Evolutionary conservation across 1,140 invertebrate genomes (phyloP).

Genomic region (Aphelenchoides avenae): DNA sequence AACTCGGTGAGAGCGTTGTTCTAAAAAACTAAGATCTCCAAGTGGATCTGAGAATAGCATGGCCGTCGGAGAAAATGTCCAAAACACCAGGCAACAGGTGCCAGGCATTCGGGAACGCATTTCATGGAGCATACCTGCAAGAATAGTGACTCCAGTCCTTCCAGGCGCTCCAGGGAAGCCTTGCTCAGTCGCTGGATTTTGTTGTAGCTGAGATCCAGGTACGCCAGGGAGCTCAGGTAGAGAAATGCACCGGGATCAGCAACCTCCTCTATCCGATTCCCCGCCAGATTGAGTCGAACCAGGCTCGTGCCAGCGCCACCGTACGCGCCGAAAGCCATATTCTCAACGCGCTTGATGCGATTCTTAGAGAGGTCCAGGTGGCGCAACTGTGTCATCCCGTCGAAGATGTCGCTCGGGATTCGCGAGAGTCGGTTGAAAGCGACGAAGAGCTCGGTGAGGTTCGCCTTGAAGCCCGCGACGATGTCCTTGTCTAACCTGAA

Average conservation of each 20-base stretch:
- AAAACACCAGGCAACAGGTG: too few species aligned
- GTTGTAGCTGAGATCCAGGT: constrained; percentile 37
- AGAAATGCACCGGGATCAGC: constrained; percentile 28
- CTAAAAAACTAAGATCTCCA: constrained; percentile 16
- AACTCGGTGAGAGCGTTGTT: constrained; percentile 36
- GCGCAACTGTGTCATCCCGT: constrained; percentile 32
- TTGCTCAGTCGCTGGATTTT: constrained; percentile 22
- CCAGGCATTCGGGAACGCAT: too few species aligned
- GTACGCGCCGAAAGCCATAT: constrained; percentile 39
- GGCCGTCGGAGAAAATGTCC: too few species aligned
- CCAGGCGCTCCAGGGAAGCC: constrained; percentile 27
- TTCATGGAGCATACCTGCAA: constrained; percentile 26
- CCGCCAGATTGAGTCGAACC: constrained; percentile 34
- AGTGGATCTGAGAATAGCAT: not conserved
- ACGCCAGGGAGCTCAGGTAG: constrained; percentile 21
- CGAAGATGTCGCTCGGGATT: constrained; percentile 18
- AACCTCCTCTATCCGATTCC: constrained; percentile 36
- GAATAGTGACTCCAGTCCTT: constrained; percentile 27
- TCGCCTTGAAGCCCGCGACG: constrained; percentile 35
- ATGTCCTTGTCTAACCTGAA: constrained; percentile 27
- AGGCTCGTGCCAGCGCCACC: constrained; percentile 21
- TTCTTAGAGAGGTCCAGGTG: constrained; percentile 34
- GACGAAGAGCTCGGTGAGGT: constrained; percentile 29
- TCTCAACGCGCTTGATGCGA: constrained; percentile 24
- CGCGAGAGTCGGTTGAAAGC: constrained; percentile 31